Base-by-base conservation (phyloP, 2,113 vertebrate species). In the Pterocles gutturalis region DNA sequence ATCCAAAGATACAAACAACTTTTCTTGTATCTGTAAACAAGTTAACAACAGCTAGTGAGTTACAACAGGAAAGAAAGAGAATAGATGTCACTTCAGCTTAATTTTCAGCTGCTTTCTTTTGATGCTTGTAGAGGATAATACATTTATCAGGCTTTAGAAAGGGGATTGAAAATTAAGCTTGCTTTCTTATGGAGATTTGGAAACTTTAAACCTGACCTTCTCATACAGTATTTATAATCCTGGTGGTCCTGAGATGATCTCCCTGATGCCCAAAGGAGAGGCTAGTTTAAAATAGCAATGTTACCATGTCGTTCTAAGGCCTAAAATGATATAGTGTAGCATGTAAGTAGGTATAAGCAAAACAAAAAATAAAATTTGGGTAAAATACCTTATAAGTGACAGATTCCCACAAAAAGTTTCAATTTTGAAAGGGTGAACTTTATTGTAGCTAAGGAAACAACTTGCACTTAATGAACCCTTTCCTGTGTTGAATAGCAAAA, bases 161-260 rank as follows among this genome's bases (percentile, higher is more conserved):
- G 19, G 64, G 89, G 76, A 92, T 67, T 93, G 86, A 83, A 96
- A 96, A 89, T 91, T 90, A 93, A 94, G 80, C 95, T 88, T 90
- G 82, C 93, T 98, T 98, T 97, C 97, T 97, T 96, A 95, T 49
- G 79, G 93, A 94, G 95, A 94, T 97, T 85, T 75, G 90, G 97
- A 97, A 98, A 98, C 89, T 90, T 97, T 97, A 98, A 97, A 98
- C 98, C 96, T 98, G 98, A 98, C 97, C 96, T 98, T 98, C 96
- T 98, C 97, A 92, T 96, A 95, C 96, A 97, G 97, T 97, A 97
- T 98, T 97, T 98, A 96, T 98, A 98, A 97, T 97, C 94, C 95
- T 87, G 90, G 96, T 95, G 96, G 96, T 97, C 93, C 96, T 91
- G 93, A 93, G 89, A 93, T 90, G 91, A 96, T 96, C 96, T 96